Conservation (phyloP, 1,140 invertebrate species). For the Periplaneta americana region DNA sequence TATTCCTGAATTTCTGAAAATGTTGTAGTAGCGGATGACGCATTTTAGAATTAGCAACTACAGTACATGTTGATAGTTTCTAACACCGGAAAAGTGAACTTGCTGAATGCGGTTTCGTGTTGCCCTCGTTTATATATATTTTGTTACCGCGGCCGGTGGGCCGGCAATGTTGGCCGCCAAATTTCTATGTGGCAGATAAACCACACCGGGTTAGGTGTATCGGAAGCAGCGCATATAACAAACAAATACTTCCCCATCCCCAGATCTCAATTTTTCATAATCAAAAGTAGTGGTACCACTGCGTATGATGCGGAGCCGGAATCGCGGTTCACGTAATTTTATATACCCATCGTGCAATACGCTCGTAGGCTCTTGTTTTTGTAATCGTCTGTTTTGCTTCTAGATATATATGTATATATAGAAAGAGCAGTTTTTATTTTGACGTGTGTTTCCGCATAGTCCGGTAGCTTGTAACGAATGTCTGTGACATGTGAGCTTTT, state of each 20-base stretch:
- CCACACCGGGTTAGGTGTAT: background rate
- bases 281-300: background rate
- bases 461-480: background rate
- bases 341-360: background rate
- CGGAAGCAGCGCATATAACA: too few species aligned
- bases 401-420: background rate
- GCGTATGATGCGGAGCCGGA: background rate
- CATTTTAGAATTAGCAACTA: too few species aligned
- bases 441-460: background rate
- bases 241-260: background rate
- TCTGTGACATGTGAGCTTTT: conserved; percentile 4
- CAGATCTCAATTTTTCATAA: background rate
- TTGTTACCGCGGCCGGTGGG: background rate
- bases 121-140: too few species aligned
- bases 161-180: background rate
- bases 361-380: background rate
- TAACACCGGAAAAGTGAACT: background rate
- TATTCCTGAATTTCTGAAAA: too few species aligned
- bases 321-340: background rate
- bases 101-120: background rate
- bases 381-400: background rate
- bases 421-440: conserved; percentile 5
- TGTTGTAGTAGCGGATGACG: too few species aligned
- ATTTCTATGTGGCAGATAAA: background rate
- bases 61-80: background rate